Evolutionary conservation across 92 coral and sea anemone species (phyloP).

Genomic region (Parazoanthus darwini): DNA sequence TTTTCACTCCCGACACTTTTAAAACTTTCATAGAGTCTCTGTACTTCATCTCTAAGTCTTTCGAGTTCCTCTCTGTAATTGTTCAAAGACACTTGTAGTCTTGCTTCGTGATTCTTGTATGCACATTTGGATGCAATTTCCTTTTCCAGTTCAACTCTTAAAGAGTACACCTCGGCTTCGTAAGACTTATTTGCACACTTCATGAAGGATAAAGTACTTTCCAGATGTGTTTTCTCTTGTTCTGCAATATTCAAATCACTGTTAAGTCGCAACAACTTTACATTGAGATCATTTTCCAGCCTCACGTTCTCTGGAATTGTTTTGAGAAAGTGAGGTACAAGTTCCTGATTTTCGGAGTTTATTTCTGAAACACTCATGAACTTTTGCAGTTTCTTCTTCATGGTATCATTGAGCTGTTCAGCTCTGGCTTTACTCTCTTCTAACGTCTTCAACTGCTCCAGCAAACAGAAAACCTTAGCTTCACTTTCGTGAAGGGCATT

Average conservation of each 20-base stretch:
- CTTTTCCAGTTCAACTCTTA: constrained; percentile 20
- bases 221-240: constrained; percentile 9
- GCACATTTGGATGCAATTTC: constrained; percentile 34
- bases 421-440: neutral
- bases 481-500: constrained; percentile 6
- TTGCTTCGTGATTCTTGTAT: constrained; percentile 25
- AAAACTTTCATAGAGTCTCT: constrained; percentile 9
- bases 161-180: constrained; percentile 20
- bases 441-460: neutral
- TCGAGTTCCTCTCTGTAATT: constrained; percentile 16
- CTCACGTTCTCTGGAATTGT: neutral
- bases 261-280: constrained; percentile 12
- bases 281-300: neutral
- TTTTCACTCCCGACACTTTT: neutral
- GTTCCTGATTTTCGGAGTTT: neutral
- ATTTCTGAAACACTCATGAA: neutral
- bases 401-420: neutral
- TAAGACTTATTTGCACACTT: constrained; percentile 20
- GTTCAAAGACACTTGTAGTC: constrained; percentile 10
- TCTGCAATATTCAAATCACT: constrained; percentile 34
- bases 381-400: neutral
- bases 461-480: neutral
- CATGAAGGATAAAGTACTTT: constrained; percentile 9
- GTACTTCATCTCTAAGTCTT: constrained; percentile 22
- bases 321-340: neutral